Evolutionary conservation across 2,113 vertebrate genomes (phyloP), one percentile per base, ranked within the genome.

Genomic region (Peromyscus californicus): DNA sequence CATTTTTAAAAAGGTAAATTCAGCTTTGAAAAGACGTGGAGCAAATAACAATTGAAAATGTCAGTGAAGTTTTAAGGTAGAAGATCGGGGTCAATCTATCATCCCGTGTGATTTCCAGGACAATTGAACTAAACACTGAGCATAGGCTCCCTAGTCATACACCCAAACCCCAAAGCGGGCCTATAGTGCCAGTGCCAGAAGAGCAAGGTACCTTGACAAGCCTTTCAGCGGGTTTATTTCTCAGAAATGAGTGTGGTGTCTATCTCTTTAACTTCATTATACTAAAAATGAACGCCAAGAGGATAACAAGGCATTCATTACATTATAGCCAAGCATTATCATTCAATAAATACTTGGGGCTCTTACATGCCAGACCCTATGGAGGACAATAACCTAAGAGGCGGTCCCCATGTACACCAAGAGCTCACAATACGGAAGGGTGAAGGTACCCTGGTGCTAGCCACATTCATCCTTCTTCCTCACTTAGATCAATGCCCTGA

Each of bases 291-390:
- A 63, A 83, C 29, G 61, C 65, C 54, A 67, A 80, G 51, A 94
- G 45, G 24, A 86, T 89, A 95, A 76, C 19, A 80, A 39, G 26
- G 65, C 33, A 51, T 78, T 70, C 45, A 39, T 15, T 94, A n/a
- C 86, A 90, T 57, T 87, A 83, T 48, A 92, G 33, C 93, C 57
- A 89, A 22, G 75, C 17, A 82, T n/a, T 93, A 39, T 84, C 22
- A 88, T 79, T 83, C 72, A 94, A 48, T 36, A 92, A 96, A 84
- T 63, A 93, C 63, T 51, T 63, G 26, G 72, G 61, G 12, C 0
- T 70, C 61, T 92, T 89, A 72, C 65, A 59, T 54, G 54, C 88
- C 67, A 90, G 80, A 74, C 42, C 16, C 61, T 22, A 0, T 45
- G 8, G 1, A 59, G 15, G 24, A 65, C 4, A 12, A 36, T 59